Evolutionary conservation across 1,140 invertebrate genomes (phyloP).

Genomic region (Pemphigus obesinymphae): DNA sequence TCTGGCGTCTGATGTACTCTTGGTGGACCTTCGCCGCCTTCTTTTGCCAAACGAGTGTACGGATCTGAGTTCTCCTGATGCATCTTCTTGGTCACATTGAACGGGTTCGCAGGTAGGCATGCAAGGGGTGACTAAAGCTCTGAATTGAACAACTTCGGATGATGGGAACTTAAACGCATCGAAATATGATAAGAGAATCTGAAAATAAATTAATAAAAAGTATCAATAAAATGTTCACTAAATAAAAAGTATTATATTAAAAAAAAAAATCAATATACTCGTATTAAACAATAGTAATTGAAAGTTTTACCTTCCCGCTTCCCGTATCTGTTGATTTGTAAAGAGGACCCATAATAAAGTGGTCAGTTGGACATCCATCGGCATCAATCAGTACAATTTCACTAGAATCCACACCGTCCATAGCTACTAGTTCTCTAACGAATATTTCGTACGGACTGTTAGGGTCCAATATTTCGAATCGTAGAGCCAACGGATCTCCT

Average conservation of each 20-base stretch:
- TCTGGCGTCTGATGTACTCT: conserved; percentile 52
- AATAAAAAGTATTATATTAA: no score
- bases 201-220: no score
- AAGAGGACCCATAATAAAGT: conserved; percentile 86
- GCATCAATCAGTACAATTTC: conserved; percentile 88
- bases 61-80: conserved; percentile 72
- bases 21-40: conserved; percentile 57
- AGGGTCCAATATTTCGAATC: conserved; percentile 85
- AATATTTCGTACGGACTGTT: conserved; percentile 93
- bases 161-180: conserved; percentile 95
- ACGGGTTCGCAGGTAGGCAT: conserved; percentile 87
- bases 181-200: conserved; percentile 84
- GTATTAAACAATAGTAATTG: no score
- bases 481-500: conserved; percentile 81
- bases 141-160: conserved; percentile 89
- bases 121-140: conserved; percentile 86
- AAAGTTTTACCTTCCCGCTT: conserved; percentile 58
- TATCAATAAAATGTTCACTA: no score
- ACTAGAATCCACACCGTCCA: conserved; percentile 87
- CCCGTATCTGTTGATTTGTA: conserved; percentile 71
- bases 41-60: conserved; percentile 75
- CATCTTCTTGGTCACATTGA: conserved; percentile 74
- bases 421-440: conserved; percentile 85
- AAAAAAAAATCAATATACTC: no score
- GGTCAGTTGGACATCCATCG: conserved; percentile 86